Conservation (phyloP, 2,797 vertebrate species). For the Sebastes umbrosus region DNA sequence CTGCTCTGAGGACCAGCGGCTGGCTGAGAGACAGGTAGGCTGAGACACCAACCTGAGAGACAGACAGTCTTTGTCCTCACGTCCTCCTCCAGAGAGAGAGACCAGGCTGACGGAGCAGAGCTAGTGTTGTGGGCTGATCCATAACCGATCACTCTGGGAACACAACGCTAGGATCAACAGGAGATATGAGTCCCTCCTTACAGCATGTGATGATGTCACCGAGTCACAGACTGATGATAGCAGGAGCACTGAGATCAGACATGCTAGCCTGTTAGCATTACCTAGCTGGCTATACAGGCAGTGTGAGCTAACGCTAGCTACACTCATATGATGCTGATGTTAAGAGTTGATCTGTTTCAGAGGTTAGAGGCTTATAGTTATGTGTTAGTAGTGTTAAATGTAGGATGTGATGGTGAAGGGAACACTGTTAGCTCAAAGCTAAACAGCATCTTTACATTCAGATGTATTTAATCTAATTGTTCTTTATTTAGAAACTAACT, state of each 20-base stretch:
- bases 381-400: neutral
- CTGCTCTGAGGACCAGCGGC: neutral
- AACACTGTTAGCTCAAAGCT: neutral
- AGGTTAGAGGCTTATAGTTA: neutral
- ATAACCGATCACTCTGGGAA: neutral
- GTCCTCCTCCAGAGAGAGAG: neutral
- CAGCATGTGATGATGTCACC: rapidly evolving
- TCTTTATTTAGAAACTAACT: neutral
- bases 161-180: rapidly evolving
- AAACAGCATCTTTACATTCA: neutral
- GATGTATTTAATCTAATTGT: neutral
- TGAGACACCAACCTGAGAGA: neutral
- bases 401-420: too few species aligned
- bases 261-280: conserved; percentile 50
- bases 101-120: conserved; percentile 41
- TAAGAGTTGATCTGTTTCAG: neutral
- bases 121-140: conserved; percentile 12
- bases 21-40: conserved; percentile 36
- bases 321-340: neutral
- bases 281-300: neutral
- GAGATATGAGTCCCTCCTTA: neutral
- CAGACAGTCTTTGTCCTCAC: conserved; percentile 55
- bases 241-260: neutral
- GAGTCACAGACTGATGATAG: neutral
- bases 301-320: neutral